Base-by-base conservation (phyloP, 2,113 vertebrate genomes). In the Cettia cetti region DNA sequence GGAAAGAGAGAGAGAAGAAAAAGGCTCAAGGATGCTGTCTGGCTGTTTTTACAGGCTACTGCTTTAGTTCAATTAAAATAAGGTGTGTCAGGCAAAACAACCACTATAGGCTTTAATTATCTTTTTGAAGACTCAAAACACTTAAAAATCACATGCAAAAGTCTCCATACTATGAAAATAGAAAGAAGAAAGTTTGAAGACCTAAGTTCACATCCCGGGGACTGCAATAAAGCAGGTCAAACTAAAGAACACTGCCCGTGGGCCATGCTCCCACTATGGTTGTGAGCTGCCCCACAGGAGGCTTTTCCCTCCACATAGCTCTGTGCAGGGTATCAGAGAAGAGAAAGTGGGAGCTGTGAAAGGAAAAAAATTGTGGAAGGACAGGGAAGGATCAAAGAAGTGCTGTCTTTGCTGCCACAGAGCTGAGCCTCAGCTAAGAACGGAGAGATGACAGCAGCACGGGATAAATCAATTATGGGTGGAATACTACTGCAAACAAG, bases 321-420 rank as follows among this genome's bases (percentile, higher is more conserved):
- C 79, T 15, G 2, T 22, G 57, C 81, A 80, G 53, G 35, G 4
- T 2, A 13, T 8, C 39, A 64, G 22, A 5, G 33, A 53, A 45
- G 6, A 60, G 13, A 15, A 50, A 30, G 21, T 2, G 42, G 39
- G 22, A 79, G 28, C n/a, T 0, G 1, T 15, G n/a, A n/a, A n/a
- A n/a, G n/a, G n/a, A n/a, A n/a, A n/a, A n/a, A n/a, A n/a, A n/a
- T n/a, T n/a, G n/a, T n/a, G n/a, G n/a, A 22, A 69, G 2, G n/a
- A 26, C 60, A 83, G 68, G 61, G 21, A 59, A 93, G 22, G 40
- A 64, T 6, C 53, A 68, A 31, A 13, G 5, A 61, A 86, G 5
- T 42, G 35, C 50, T 59, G 68, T 10, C 47, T 70, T 16, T 68
- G 64, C 56, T 78, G 44, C 68, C 23, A 23, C 40, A 40, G 17